Percentiles rank a stretch among this genome's conserved stretches.
These are phyloP conservation scores for Gastracanthus pulcherrimus DNA, from an alignment of 2,888 invertebrate species.

Conservation along the genomic window DNA sequence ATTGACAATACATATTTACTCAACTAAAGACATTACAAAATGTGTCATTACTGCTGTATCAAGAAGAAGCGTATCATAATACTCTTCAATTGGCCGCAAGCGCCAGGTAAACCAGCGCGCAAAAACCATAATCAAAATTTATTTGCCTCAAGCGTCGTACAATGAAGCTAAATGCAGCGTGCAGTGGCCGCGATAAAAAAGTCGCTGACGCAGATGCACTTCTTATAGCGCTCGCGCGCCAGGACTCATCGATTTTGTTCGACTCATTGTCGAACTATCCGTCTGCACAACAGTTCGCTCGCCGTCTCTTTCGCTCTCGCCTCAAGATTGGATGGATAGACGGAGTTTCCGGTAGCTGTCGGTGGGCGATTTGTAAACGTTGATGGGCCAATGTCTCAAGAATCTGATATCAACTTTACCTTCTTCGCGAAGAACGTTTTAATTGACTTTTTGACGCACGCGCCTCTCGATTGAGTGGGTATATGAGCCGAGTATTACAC, in stretches of 20 bases:
- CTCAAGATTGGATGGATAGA: conserved; percentile 47
- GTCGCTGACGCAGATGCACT: conserved; percentile 38
- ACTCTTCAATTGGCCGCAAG: too few relatives aligned
- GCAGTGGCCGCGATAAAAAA: conserved; percentile 3
- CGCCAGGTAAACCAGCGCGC: too few relatives aligned
- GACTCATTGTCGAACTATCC: conserved; percentile 56
- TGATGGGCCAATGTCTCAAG: conserved; percentile 53
- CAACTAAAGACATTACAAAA: too few relatives aligned
- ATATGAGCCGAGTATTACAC: conserved; percentile 1
- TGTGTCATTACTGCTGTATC: too few relatives aligned
- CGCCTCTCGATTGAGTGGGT: conserved; percentile 22
- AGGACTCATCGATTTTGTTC: conserved; percentile 51
- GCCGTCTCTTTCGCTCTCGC: too few relatives aligned
- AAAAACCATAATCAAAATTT: conserved; percentile 13
- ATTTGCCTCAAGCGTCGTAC: background rate
- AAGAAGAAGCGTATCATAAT: too few relatives aligned
- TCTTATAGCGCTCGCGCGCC: conserved; percentile 3
- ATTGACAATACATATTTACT: too few relatives aligned
- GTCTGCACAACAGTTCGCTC: too few relatives aligned
- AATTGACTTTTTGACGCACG: conserved; percentile 51
- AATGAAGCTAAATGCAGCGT: conserved; percentile 20
- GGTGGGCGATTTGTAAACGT: conserved; percentile 46
- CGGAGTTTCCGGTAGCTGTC: conserved; percentile 57
- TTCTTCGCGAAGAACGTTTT: conserved; percentile 21
- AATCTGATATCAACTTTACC: conserved; percentile 45